phyloP scores from a whole-genome alignment of 2,888 invertebrate genomes.

The Argyresthia goedartella region DNA sequence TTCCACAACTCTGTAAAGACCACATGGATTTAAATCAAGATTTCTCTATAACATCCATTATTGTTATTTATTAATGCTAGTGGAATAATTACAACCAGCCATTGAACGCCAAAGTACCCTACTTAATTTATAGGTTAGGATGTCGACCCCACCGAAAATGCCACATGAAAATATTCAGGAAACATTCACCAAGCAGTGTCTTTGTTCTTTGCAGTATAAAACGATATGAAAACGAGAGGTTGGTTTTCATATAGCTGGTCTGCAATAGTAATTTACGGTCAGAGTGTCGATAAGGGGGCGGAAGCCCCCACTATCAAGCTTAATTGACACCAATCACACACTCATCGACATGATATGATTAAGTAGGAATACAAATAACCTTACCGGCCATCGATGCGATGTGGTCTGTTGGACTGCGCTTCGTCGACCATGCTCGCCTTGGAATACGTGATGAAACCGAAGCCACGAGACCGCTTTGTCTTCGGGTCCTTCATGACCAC shows the following conservation, averaged over 20 bases:
- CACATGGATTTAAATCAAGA: too few species aligned
- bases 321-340: too few species aligned
- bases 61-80: too few species aligned
- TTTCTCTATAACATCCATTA: too few species aligned
- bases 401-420: constrained; percentile 91
- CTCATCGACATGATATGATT: too few species aligned
- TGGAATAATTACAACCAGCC: too few species aligned
- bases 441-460: constrained; percentile 98
- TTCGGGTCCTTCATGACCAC: constrained; percentile 98
- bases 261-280: constrained; percentile 31
- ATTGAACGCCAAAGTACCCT: too few species aligned
- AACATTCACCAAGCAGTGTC: constrained; percentile 62
- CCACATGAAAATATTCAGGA: constrained; percentile 38
- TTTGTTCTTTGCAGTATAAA: constrained; percentile 49
- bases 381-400: constrained; percentile 89
- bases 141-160: constrained; percentile 63
- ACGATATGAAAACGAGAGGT: constrained; percentile 47
- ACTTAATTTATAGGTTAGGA: background rate
- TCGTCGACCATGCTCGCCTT: constrained; percentile 96
- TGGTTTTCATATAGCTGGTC: constrained; percentile 55
- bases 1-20: constrained; percentile 83
- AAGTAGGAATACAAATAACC: constrained; percentile 16
- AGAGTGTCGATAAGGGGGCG: too few species aligned
- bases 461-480: constrained; percentile 95
- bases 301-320: too few species aligned